phyloP scores from a whole-genome alignment of 2,888 invertebrate species.

The Orthosia gothica region DNA sequence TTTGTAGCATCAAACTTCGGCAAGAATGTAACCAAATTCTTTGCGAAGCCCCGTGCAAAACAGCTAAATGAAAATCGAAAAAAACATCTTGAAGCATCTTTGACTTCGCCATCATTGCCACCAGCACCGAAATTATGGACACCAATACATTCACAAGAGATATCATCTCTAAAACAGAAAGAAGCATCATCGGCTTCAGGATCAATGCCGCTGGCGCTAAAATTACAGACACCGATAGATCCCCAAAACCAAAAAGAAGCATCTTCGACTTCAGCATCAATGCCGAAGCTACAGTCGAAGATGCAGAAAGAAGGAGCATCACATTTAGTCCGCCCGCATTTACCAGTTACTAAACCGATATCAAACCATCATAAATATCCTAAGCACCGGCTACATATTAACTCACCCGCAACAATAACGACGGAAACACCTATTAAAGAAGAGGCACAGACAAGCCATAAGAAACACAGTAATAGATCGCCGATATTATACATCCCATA shows the following conservation, averaged over 20 bases:
- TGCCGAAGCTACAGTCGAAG: no score
- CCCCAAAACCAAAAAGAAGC: no score
- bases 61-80: not conserved
- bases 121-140: no score
- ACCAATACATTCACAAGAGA: no score
- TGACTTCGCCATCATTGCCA: no score
- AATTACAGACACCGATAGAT: no score
- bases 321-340: conserved; percentile 39
- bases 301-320: conserved; percentile 9
- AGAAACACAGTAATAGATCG: conserved; percentile 8
- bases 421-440: not conserved
- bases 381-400: not conserved
- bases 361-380: conserved; percentile 6
- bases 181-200: no score
- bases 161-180: no score
- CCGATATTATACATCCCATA: not conserved
- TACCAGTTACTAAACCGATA: not conserved
- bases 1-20: conserved; percentile 67
- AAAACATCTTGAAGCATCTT: no score
- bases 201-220: no score
- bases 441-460: conserved; percentile 6
- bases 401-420: conserved; percentile 7
- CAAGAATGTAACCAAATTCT: conserved; percentile 14
- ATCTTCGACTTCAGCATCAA: no score
- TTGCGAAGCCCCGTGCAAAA: conserved; percentile 33